phyloP scores from a whole-genome alignment of 2,113 vertebrate genomes.

The Calidris pygmaea region DNA sequence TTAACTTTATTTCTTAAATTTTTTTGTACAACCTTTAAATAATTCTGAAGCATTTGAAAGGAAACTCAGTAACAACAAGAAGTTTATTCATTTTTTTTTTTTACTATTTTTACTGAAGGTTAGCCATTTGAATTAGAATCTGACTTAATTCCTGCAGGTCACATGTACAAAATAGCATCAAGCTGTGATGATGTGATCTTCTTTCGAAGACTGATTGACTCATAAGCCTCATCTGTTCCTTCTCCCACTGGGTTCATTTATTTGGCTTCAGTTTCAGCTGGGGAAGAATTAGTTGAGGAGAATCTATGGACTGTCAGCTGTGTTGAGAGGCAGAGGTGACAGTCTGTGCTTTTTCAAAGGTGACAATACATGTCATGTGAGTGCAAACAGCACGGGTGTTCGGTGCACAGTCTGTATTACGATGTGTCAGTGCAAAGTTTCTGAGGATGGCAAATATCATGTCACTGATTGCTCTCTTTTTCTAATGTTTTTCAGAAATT shows the following conservation, averaged over 20 bases:
- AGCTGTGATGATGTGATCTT: not conserved
- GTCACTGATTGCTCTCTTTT: conserved; percentile 17
- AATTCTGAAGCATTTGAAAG: not conserved
- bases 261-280: not conserved
- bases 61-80: not conserved
- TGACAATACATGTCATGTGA: fast-evolving
- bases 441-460: not conserved
- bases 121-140: not conserved
- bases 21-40: not conserved
- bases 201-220: not conserved
- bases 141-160: not conserved
- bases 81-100: not conserved
- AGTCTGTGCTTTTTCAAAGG: not conserved
- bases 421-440: not conserved
- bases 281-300: not conserved
- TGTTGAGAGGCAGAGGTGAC: not conserved
- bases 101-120: not conserved
- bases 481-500: conserved; percentile 84
- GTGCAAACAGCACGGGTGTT: fast-evolving
- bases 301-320: not conserved
- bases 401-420: not conserved
- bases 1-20: not conserved
- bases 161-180: not conserved
- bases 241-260: not conserved
- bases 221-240: not conserved